Percentiles rank a stretch among this genome's conserved stretches.
Evolutionary conservation across 2,797 vertebrate genomes (phyloP).

Genomic region (Microtus obscurus): DNA sequence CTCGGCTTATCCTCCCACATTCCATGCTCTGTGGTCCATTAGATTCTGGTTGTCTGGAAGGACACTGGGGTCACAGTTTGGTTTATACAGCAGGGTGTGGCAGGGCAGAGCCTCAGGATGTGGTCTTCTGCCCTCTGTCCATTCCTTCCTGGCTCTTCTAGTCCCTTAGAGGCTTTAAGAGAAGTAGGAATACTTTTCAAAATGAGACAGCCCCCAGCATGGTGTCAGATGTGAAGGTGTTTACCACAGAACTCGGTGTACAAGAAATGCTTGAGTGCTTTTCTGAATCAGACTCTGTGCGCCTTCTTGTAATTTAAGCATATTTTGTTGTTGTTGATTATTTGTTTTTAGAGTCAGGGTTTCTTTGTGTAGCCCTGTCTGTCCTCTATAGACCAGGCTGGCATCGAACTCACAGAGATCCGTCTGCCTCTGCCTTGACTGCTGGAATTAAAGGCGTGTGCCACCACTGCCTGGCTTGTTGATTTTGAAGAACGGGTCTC

Average conservation of each 20-base stretch:
- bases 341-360: not conserved
- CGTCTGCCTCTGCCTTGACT: not conserved
- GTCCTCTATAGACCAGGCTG: not conserved
- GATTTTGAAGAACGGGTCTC: not conserved
- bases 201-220: conserved; percentile 9
- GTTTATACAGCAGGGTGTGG: not conserved
- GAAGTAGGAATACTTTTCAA: conserved; percentile 16
- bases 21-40: not conserved
- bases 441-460: accelerated
- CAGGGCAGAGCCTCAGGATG: not conserved
- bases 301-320: conserved; percentile 31
- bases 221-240: not conserved
- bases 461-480: not conserved
- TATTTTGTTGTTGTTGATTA: not conserved
- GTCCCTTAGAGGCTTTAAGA: not conserved
- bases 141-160: not conserved
- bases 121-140: not conserved
- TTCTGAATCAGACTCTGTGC: not conserved
- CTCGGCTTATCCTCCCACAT: not conserved
- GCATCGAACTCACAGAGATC: not conserved
- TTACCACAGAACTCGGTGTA: not conserved
- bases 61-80: not conserved
- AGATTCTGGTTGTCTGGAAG: not conserved
- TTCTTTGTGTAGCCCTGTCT: not conserved
- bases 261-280: conserved; percentile 5